These are phyloP conservation scores for Papilio demoleus DNA, from an alignment of 2,888 invertebrate species.

Conservation along the genomic window DNA sequence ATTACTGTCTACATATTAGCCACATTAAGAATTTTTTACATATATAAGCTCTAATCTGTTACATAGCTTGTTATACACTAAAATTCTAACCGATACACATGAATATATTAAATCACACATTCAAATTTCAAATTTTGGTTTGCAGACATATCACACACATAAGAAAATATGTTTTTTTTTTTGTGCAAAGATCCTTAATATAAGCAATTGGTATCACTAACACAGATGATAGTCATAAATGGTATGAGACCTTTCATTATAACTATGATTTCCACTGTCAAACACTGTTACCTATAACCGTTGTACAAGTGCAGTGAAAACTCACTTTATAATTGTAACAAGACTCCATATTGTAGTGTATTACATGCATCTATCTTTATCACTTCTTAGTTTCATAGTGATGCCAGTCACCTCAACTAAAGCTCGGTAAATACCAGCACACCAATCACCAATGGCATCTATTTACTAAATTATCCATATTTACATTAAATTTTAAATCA, in stretches of 20 bases:
- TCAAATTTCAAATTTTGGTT: not conserved
- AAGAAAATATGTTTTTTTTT: constrained; percentile 32
- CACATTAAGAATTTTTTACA: not conserved
- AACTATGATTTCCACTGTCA: not conserved
- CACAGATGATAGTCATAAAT: constrained; percentile 33
- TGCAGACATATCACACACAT: not conserved
- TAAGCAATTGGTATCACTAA: constrained; percentile 27
- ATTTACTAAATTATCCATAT: constrained; percentile 54
- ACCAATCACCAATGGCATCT: constrained; percentile 43
- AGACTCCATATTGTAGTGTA: too few species aligned
- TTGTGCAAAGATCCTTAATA: constrained; percentile 39
- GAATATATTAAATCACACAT: not conserved
- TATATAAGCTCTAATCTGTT: not conserved
- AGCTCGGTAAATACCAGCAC: not conserved
- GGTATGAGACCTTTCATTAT: constrained; percentile 28
- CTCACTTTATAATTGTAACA: too few species aligned
- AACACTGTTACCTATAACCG: too few species aligned
- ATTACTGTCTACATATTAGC: constrained; percentile 1
- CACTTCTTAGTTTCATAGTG: not conserved
- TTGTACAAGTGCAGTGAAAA: too few species aligned
- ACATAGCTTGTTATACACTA: not conserved
- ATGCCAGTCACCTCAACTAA: not conserved
- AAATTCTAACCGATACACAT: not conserved
- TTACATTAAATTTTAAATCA: constrained; percentile 52
- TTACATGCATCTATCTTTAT: not conserved